Evolutionary conservation across 2,113 vertebrate species (phyloP), one percentile per base, ranked within the genome.

Genomic region (Ammodytes dubius): DNA sequence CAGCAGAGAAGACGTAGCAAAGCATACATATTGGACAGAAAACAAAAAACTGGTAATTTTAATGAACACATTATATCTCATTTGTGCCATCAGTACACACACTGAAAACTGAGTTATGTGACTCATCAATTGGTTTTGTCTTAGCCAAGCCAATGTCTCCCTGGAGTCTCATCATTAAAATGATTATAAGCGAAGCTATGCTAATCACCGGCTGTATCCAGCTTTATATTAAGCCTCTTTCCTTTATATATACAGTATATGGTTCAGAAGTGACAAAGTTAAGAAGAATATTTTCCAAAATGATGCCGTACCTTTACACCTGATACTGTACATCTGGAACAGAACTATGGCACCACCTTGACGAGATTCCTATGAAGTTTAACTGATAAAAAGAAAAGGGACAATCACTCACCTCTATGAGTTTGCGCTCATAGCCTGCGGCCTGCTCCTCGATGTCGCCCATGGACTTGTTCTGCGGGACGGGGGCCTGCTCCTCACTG

Each of bases 401-500:
- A 58, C 19, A 43, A 27, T n/a, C 60, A 68, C 93, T 96, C 94
- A 99, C 98, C 98, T 99, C 98, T 0, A 99, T 97, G 77, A 99
- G 96, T 89, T 99, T 99, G 52, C 98, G 96, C 87, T 99, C 98
- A 0, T 99, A 99, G 83, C 96, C 96, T 87, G 95, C 96, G 1
- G 98, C 97, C 7, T 98, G 92, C 56, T 99, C 98, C 82, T 99
- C 98, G 0, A 96, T 93, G 74, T 97, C 96, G 42, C 97, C 97
- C 58, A 95, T 93, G 15, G 94, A 96, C 87, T 96, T 98, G 89
- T 96, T 97, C 80, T 97, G 97, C 1, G 95, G 92, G 53, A 94
- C 78, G 0, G 94, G 87, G 52, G 95, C 84, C 80, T 96, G 96
- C 4, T 94, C 92, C 66, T 99, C 98, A 47, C 91, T 91, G 8